Conservation (phyloP, 1,140 invertebrate genomes). For the Drosophila guanche region DNA sequence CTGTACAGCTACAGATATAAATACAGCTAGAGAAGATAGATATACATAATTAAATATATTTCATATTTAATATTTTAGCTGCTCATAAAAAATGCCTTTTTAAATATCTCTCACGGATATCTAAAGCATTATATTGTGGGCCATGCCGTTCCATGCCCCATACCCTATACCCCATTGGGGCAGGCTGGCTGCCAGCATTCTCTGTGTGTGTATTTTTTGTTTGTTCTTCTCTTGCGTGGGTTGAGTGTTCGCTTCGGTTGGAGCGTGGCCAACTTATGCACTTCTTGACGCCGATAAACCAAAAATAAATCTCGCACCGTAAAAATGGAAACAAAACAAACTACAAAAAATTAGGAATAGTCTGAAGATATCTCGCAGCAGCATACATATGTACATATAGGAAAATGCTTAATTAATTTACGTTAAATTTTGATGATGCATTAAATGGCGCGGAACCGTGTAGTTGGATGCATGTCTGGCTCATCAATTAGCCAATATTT, state of each 20-base stretch:
- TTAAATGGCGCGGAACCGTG: constrained; percentile 54
- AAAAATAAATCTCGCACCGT: constrained; percentile 63
- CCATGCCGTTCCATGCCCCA: background rate
- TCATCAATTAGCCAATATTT: no score
- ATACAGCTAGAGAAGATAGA: background rate
- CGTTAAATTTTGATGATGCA: constrained; percentile 61
- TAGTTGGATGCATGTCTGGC: constrained; percentile 3
- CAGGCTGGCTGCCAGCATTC: constrained; percentile 2
- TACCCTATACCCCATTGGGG: constrained; percentile 11
- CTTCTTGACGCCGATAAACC: constrained; percentile 58
- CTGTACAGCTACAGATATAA: background rate
- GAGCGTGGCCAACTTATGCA: constrained; percentile 76
- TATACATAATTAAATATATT: constrained; percentile 25
- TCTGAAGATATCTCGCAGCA: constrained; percentile 1
- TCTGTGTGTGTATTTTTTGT: constrained; percentile 8
- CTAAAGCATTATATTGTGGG: no score
- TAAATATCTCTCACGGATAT: constrained; percentile 56
- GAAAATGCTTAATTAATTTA: constrained; percentile 65
- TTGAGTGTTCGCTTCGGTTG: constrained; percentile 38
- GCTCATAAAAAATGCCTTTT: constrained; percentile 72
- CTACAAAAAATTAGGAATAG: constrained; percentile 8
- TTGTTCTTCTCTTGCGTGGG: constrained; percentile 34
- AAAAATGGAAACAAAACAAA: constrained; percentile 38
- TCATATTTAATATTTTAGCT: constrained; percentile 44
- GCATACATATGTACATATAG: constrained; percentile 20